A percentile compares a stretch with the other conserved stretches of the same genome.
These are phyloP conservation scores for Chloropsis hardwickii DNA, from an alignment of 2,113 vertebrate genomes.

Conservation along the genomic window DNA sequence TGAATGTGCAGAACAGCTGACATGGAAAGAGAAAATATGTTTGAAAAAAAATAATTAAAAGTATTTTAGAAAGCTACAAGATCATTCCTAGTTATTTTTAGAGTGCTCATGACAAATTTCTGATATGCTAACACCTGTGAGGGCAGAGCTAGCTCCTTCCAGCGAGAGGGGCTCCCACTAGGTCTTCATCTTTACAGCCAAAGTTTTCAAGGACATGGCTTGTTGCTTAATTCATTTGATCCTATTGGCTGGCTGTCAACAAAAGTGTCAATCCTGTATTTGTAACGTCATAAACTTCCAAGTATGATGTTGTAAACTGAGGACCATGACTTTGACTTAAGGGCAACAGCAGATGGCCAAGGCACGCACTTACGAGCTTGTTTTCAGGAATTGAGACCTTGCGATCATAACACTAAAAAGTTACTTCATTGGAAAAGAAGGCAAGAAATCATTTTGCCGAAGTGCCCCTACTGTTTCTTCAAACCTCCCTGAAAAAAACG, in stretches of 20 bases:
- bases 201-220: conserved; percentile 47
- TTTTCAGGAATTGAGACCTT: conserved; percentile 27
- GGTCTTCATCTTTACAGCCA: not conserved
- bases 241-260: conserved; percentile 55
- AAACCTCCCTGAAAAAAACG: not conserved
- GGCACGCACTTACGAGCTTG: not conserved
- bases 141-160: not conserved
- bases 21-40: not conserved
- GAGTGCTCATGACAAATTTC: not conserved
- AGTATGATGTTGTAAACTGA: conserved; percentile 65
- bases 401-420: not conserved
- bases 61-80: not conserved
- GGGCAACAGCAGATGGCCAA: conserved; percentile 45
- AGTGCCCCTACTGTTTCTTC: not conserved
- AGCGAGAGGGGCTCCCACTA: not conserved
- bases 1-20: not conserved
- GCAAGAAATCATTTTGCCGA: conserved; percentile 17
- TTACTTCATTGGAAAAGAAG: conserved; percentile 9
- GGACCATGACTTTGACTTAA: conserved; percentile 63
- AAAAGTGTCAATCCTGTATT: conserved; percentile 47
- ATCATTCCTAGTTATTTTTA: not conserved
- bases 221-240: conserved; percentile 62
- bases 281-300: conserved; percentile 61
- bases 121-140: not conserved
- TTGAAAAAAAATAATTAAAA: not conserved